phyloP scores from a whole-genome alignment of 2,888 invertebrate species.

The Nephrotoma appendiculata region DNA sequence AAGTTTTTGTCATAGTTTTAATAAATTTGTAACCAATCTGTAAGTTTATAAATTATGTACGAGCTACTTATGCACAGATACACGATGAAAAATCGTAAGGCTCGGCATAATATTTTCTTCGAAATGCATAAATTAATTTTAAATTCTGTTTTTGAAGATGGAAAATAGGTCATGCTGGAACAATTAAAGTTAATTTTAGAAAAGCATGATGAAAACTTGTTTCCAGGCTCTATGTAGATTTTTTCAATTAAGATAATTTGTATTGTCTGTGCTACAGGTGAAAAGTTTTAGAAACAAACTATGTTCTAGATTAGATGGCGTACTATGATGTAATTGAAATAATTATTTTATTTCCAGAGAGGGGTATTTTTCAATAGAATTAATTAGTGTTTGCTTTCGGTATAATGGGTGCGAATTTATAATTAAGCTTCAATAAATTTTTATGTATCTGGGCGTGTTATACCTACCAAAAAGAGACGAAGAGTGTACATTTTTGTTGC shows the following conservation, averaged over 20 bases:
- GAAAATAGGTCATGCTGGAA: background rate
- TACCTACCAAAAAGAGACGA: too few species aligned
- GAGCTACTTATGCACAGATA: too few species aligned
- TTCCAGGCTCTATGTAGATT: background rate
- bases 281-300: background rate
- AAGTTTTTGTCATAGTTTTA: background rate
- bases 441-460: too few species aligned
- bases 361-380: background rate
- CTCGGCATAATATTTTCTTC: too few species aligned
- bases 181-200: background rate
- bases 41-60: too few species aligned
- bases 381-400: background rate
- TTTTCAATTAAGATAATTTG: background rate
- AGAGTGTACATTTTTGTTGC: too few species aligned
- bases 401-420: too few species aligned
- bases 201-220: background rate
- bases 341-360: background rate
- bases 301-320: background rate
- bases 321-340: background rate
- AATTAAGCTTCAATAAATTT: too few species aligned
- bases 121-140: too few species aligned
- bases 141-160: too few species aligned
- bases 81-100: too few species aligned
- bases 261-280: background rate
- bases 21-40: too few species aligned